These are phyloP conservation scores for Malurus melanocephalus DNA, from an alignment of 2,113 vertebrate species.

Conservation along the genomic window DNA sequence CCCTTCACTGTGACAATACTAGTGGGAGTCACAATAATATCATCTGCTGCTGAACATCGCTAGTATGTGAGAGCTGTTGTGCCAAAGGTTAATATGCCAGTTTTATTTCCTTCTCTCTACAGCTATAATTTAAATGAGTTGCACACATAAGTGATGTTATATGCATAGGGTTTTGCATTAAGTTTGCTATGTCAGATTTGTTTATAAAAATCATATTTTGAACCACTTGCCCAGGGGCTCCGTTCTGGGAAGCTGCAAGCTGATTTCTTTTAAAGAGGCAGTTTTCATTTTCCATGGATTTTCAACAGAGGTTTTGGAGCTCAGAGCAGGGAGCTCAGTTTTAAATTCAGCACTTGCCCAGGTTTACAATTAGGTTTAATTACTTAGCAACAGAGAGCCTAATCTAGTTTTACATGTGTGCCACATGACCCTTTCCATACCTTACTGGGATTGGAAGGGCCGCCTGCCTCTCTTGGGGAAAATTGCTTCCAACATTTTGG, in stretches of 20 bases:
- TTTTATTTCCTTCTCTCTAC: slow-evolving; percentile 63
- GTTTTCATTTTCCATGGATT: slow-evolving; percentile 52
- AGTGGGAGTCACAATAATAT: slow-evolving; percentile 23
- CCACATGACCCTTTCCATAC: slow-evolving; percentile 20
- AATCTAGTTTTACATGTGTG: slow-evolving; percentile 49
- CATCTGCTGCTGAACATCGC: slow-evolving; percentile 46
- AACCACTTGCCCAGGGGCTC: slow-evolving; percentile 66
- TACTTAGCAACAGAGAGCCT: slow-evolving; percentile 53
- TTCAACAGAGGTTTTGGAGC: slow-evolving; percentile 30
- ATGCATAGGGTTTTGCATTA: slow-evolving; percentile 68
- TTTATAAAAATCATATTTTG: slow-evolving; percentile 77
- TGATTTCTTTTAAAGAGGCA: slow-evolving; percentile 70
- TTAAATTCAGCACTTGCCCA: slow-evolving; percentile 47
- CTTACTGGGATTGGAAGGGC: background rate
- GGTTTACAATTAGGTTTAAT: slow-evolving; percentile 66
- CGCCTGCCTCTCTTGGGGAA: slow-evolving; percentile 34
- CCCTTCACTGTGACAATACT: slow-evolving; percentile 48
- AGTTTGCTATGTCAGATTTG: slow-evolving; percentile 74
- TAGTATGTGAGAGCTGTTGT: slow-evolving; percentile 1
- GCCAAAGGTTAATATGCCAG: slow-evolving; percentile 60
- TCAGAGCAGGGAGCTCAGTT: slow-evolving; percentile 38
- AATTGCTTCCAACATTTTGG: slow-evolving; percentile 54
- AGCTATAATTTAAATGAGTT: slow-evolving; percentile 68
- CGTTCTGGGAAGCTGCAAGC: slow-evolving; percentile 54
- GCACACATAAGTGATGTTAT: slow-evolving; percentile 58